These are phyloP conservation scores for Oxyruncus cristatus DNA, from an alignment of 2,113 vertebrate species.

Conservation along the genomic window DNA sequence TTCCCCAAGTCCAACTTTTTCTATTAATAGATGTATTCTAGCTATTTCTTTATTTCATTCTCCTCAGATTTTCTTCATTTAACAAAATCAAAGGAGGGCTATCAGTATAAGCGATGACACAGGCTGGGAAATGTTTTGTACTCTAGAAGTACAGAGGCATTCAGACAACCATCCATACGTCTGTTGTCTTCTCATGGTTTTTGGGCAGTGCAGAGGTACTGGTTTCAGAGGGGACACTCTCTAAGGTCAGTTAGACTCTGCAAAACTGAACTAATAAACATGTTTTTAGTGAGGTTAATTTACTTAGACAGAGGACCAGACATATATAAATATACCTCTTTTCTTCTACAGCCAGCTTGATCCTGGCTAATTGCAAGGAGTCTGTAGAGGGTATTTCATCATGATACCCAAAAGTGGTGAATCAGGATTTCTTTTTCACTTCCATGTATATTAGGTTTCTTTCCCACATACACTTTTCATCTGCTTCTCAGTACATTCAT, in stretches of 20 bases:
- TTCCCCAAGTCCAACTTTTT: rapidly evolving
- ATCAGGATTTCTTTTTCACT: neutral
- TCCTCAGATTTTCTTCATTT: neutral
- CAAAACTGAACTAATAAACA: neutral
- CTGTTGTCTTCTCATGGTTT: rapidly evolving
- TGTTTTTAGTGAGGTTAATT: neutral
- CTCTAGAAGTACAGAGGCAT: neutral
- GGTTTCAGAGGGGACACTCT: neutral
- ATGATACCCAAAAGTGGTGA: rapidly evolving
- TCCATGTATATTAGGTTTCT: neutral
- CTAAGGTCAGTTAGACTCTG: neutral
- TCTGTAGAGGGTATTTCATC: neutral
- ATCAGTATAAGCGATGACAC: neutral
- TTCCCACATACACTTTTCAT: neutral
- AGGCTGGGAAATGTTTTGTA: neutral
- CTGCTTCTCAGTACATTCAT: neutral
- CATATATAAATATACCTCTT: neutral
- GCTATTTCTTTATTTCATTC: neutral
- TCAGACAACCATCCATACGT: neutral
- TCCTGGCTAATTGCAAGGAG: neutral
- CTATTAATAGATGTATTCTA: neutral
- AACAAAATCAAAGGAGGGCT: neutral
- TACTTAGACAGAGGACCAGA: neutral
- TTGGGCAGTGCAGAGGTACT: neutral
- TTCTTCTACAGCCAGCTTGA: neutral